phyloP scores from a whole-genome alignment of 2,113 vertebrate genomes.

The Gobius niger region DNA sequence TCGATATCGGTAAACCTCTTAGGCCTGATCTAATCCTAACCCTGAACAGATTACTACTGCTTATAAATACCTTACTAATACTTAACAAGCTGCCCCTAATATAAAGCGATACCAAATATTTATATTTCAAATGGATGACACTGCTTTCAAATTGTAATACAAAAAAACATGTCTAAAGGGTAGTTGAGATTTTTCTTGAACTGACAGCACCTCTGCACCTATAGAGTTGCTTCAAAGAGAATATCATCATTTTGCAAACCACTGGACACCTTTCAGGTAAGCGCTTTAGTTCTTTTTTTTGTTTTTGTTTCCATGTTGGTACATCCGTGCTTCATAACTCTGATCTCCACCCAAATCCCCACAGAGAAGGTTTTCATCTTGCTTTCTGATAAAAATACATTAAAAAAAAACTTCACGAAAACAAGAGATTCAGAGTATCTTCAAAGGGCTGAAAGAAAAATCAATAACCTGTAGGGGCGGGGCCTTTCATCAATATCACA shows the following conservation, averaged over 20 bases:
- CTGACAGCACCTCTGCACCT: neutral
- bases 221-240: neutral
- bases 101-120: no score
- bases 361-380: conserved; percentile 63
- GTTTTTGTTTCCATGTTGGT: conserved; percentile 40
- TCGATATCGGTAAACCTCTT: no score
- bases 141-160: no score
- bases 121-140: no score
- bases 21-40: no score
- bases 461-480: conserved; percentile 61
- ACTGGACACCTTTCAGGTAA: conserved; percentile 38
- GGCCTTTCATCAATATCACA: conserved; percentile 75
- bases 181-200: neutral
- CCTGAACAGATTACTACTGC: no score
- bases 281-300: conserved; percentile 54
- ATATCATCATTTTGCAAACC: conserved; percentile 19
- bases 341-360: conserved; percentile 61
- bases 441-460: conserved; percentile 70
- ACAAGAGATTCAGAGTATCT: conserved; percentile 63
- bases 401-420: conserved; percentile 54
- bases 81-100: no score
- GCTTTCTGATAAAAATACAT: conserved; percentile 52
- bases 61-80: no score
- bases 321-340: conserved; percentile 51
- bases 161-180: no score